phyloP scores from a whole-genome alignment of 2,797 vertebrate species.

The Hypotaenidia philippensis region DNA sequence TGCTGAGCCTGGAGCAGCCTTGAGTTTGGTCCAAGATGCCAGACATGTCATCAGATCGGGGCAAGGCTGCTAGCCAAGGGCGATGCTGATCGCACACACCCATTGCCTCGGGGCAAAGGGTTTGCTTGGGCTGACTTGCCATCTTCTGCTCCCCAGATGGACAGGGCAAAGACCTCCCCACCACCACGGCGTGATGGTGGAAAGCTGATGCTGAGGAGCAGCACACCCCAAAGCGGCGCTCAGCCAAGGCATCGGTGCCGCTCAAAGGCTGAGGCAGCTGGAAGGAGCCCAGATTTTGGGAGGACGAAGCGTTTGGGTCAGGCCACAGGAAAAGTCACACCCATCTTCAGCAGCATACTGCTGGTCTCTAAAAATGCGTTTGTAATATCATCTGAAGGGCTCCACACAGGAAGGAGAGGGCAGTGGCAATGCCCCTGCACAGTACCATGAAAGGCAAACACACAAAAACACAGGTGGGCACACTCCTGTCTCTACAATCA shows the following conservation, averaged over 20 bases:
- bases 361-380: neutral
- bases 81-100: neutral
- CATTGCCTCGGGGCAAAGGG: neutral
- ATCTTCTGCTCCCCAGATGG: rapidly evolving
- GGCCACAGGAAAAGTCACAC: neutral
- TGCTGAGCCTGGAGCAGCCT: neutral
- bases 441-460: rapidly evolving
- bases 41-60: neutral
- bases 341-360: neutral
- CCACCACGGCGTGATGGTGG: rapidly evolving
- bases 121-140: neutral
- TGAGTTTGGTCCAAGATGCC: neutral
- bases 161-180: neutral
- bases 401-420: neutral
- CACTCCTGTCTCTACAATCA: neutral
- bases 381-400: neutral
- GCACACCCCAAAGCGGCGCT: neutral
- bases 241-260: rapidly evolving
- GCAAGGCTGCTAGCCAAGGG: neutral
- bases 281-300: neutral
- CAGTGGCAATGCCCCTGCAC: rapidly evolving
- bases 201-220: neutral
- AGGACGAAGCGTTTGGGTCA: neutral
- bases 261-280: neutral
- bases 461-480: neutral